These are phyloP conservation scores for Melanargia galathea DNA, from an alignment of 2,888 invertebrate species.

Conservation along the genomic window DNA sequence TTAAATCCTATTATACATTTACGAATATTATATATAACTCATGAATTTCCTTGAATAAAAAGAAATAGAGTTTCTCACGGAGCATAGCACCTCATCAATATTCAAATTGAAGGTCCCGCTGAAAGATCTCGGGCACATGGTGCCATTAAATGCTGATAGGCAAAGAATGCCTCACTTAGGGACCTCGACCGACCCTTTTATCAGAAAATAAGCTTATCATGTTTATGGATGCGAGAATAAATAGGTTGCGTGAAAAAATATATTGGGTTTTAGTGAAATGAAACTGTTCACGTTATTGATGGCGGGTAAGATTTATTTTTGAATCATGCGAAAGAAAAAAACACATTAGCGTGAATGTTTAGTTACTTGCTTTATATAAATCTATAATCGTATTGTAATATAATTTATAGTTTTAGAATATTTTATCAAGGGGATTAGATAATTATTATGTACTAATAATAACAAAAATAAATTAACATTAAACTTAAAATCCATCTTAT, in stretches of 20 bases:
- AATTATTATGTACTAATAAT: too few relatives aligned
- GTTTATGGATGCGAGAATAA: slow-evolving; percentile 71
- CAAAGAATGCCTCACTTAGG: slow-evolving; percentile 76
- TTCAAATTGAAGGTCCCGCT: slow-evolving; percentile 71
- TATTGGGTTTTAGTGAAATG: slow-evolving; percentile 37
- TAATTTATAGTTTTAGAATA: too few relatives aligned
- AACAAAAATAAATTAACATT: background rate
- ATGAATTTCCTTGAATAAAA: slow-evolving; percentile 57
- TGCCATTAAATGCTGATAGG: slow-evolving; percentile 74
- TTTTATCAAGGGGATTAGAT: too few relatives aligned
- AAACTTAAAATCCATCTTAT: background rate
- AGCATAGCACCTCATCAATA: slow-evolving; percentile 67
- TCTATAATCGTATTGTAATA: too few relatives aligned
- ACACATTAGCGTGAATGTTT: background rate
- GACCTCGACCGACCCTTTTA: slow-evolving; percentile 72
- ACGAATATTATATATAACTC: slow-evolving; percentile 47
- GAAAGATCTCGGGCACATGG: slow-evolving; percentile 71
- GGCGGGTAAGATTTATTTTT: slow-evolving; percentile 12
- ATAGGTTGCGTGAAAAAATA: slow-evolving; percentile 58
- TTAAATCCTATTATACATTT: background rate
- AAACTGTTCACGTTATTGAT: slow-evolving; percentile 32
- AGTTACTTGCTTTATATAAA: background rate
- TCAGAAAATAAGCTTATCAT: slow-evolving; percentile 78
- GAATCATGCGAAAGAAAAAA: background rate
- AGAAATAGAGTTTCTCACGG: slow-evolving; percentile 53